phyloP scores from a whole-genome alignment of 2,888 invertebrate genomes.

The Plagodis dolabraria region DNA sequence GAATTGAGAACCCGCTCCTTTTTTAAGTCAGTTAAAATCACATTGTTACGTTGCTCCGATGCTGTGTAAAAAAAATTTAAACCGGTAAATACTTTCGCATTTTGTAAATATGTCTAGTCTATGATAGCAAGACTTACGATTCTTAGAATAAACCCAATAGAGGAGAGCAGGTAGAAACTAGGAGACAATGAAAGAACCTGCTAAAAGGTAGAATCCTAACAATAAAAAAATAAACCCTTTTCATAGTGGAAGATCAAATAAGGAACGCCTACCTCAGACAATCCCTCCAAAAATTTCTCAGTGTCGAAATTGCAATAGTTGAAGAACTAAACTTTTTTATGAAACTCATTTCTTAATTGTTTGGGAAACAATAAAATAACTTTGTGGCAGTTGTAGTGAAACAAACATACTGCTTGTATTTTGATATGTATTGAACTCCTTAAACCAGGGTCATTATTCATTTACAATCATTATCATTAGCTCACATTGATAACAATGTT shows the following conservation, averaged over 20 bases:
- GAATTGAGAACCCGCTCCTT: no score
- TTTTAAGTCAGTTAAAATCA: no score
- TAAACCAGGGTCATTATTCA: constrained; percentile 17
- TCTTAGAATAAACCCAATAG: no score
- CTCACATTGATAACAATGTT: constrained; percentile 10
- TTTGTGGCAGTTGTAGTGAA: constrained; percentile 10
- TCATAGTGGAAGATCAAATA: background rate
- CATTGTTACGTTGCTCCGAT: no score
- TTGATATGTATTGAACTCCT: constrained; percentile 11
- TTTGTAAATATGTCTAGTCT: no score
- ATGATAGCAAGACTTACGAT: no score
- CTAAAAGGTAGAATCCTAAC: background rate
- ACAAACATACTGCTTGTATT: constrained; percentile 22
- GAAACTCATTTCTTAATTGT: constrained; percentile 18
- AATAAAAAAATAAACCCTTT: background rate
- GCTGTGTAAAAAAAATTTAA: no score
- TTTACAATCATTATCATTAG: constrained; percentile 24
- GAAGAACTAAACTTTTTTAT: constrained; percentile 24
- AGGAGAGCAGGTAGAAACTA: no score
- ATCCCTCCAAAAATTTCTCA: constrained; percentile 45
- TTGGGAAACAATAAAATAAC: constrained; percentile 3
- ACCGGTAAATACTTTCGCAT: no score
- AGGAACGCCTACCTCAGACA: constrained; percentile 52
- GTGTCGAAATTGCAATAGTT: background rate
- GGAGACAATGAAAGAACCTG: background rate